phyloP scores from a whole-genome alignment of 1,140 invertebrate species.

The Harlomillsia oculata region DNA sequence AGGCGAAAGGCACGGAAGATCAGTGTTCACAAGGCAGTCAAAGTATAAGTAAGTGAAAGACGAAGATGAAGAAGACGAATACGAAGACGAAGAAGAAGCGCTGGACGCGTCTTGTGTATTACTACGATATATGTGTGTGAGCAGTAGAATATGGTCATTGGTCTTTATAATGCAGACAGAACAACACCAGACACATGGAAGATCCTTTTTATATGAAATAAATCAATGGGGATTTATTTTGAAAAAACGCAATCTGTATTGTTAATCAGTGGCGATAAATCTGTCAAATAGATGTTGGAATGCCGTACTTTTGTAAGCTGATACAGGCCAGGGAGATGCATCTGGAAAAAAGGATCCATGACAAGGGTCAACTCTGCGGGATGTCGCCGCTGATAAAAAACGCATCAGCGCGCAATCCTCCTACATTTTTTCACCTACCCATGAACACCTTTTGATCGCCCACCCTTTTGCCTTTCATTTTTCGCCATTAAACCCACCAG shows the following conservation, averaged over 20 bases:
- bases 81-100: too few relatives aligned
- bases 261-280: slow-evolving; percentile 38
- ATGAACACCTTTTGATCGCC: slow-evolving; percentile 13
- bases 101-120: too few relatives aligned
- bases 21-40: too few relatives aligned
- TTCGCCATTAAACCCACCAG: slow-evolving; percentile 22
- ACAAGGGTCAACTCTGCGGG: slow-evolving; percentile 37
- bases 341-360: slow-evolving; percentile 33
- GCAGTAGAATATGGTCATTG: slow-evolving; percentile 29
- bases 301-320: slow-evolving; percentile 37
- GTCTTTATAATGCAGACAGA: slow-evolving; percentile 26
- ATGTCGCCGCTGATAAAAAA: slow-evolving; percentile 36
- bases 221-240: slow-evolving; percentile 38
- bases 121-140: not conserved
- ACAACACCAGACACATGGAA: slow-evolving; percentile 20
- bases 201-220: slow-evolving; percentile 36
- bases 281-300: slow-evolving; percentile 37
- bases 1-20: too few relatives aligned
- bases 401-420: slow-evolving; percentile 28
- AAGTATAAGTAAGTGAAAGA: too few relatives aligned
- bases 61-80: too few relatives aligned
- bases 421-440: slow-evolving; percentile 34
- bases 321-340: slow-evolving; percentile 34
- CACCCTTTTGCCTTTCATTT: slow-evolving; percentile 10
- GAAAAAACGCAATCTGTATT: slow-evolving; percentile 37